Conservation (phyloP, 2,113 vertebrate genomes). For the Puffinus mauretanicus region DNA sequence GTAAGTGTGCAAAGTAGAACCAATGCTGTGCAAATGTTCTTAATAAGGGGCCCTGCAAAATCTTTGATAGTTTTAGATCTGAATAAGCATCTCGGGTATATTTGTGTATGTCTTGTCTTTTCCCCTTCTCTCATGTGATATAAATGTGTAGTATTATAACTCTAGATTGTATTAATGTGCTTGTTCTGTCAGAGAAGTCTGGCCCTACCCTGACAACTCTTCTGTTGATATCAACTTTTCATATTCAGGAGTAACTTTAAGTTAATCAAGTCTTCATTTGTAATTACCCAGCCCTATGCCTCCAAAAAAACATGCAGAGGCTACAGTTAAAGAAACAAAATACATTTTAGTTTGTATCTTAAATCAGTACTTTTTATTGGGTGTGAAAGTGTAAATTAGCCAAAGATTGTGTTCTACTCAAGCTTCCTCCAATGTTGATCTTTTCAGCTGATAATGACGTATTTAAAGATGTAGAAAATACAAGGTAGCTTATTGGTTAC, state of each 20-base stretch:
- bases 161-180: not conserved
- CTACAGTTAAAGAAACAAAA: not conserved
- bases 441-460: not conserved
- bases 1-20: constrained; percentile 76
- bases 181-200: not conserved
- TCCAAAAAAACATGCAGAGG: not conserved
- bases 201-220: not conserved
- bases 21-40: not conserved
- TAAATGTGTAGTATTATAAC: not conserved
- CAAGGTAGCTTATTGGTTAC: not conserved
- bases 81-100: not conserved
- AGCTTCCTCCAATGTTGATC: not conserved
- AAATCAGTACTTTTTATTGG: not conserved
- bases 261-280: not conserved
- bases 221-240: not conserved
- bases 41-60: not conserved
- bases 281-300: not conserved
- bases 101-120: not conserved
- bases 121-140: not conserved
- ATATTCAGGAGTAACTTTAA: not conserved
- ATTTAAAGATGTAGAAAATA: not conserved
- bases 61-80: not conserved
- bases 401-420: not conserved
- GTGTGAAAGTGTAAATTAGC: not conserved
- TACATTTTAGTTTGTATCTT: not conserved